A percentile compares a stretch with the other conserved stretches of the same genome.
Conservation (phyloP, 1,140 invertebrate species). For the Musca domestica region DNA sequence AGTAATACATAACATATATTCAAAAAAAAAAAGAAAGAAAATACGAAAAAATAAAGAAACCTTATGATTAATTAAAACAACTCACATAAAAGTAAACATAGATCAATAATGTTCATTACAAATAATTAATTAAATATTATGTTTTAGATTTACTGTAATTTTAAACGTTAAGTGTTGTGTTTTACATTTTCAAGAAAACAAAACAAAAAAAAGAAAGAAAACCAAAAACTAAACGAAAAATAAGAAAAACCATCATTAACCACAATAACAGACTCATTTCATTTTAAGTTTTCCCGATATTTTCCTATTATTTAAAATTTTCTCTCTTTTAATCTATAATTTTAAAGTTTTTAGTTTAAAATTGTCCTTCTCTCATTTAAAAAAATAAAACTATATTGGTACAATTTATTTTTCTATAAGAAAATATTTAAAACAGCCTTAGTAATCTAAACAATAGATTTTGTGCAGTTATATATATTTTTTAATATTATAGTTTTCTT, state of each 20-base stretch:
- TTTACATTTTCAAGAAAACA: slow-evolving; percentile 10
- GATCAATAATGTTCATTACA: slow-evolving; percentile 11
- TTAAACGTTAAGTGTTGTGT: slow-evolving; percentile 18
- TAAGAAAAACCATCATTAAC: too few species aligned
- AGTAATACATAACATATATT: too few species aligned
- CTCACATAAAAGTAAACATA: neutral
- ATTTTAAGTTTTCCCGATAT: slow-evolving; percentile 1
- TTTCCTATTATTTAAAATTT: slow-evolving; percentile 10
- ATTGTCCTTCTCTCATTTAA: neutral
- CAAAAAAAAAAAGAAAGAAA: too few species aligned
- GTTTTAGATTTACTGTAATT: neutral
- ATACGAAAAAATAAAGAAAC: too few species aligned
- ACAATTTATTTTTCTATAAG: too few species aligned
- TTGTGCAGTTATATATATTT: slow-evolving; percentile 8
- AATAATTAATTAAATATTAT: slow-evolving; percentile 4
- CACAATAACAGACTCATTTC: neutral
- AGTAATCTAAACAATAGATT: slow-evolving; percentile 6
- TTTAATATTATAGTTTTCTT: neutral
- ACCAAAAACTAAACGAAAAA: neutral
- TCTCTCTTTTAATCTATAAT: neutral
- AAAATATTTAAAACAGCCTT: neutral
- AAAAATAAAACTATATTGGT: neutral
- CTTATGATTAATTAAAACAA: neutral
- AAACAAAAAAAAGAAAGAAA: slow-evolving; percentile 10
- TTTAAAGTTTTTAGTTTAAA: neutral